Base-by-base conservation (phyloP, 1,140 invertebrate species). In the Vollenhovia emeryi region DNA sequence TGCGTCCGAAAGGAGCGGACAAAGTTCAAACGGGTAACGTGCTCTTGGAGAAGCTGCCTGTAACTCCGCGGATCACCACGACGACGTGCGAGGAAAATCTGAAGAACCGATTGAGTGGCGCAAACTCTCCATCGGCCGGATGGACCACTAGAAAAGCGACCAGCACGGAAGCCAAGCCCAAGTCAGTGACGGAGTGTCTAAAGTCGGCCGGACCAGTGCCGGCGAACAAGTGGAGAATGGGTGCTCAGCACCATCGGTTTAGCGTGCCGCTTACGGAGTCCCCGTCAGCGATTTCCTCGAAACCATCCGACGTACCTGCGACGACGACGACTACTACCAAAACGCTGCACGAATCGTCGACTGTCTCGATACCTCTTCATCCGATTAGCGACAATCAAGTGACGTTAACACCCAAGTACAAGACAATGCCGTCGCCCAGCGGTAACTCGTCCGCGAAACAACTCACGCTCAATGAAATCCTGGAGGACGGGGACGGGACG, bases 391-490 rank as follows among this genome's bases (percentile, higher is more conserved):
- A 94, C 48, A 90, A 87, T 85, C 76, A 91, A 80, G 73, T 91
- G 7, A 57, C 89, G 78, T 66, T 95, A 78, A 87, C 94, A 80
- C 94, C 95, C 48, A 95, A 96, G 87, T 95, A 95, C 74, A 96
- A 96, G 91, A 96, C 96, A 0, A 95, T 96, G 95, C 96, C 96
- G 3, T 94, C 95, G 6, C 94, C 95, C 11, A 92, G 94, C 40
- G 91, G 92, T n/a, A 88, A 90, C n/a, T 86, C 88, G 6, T 86
- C 69, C 21, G 76, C 96, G 7, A 86, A 96, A 8, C 96, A 97
- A 89, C 87, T 97, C 24, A 95, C 95, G 21, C 93, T 97, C 7
- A 97, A 97, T 91, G 97, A 97, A 92, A 97, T 97, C 69, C 96
- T 96, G 82, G 97, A 97, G 90, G 97, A 97, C 88, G 96, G 95